phyloP scores from a whole-genome alignment of 2,888 invertebrate species.

The Aromia moschata region DNA sequence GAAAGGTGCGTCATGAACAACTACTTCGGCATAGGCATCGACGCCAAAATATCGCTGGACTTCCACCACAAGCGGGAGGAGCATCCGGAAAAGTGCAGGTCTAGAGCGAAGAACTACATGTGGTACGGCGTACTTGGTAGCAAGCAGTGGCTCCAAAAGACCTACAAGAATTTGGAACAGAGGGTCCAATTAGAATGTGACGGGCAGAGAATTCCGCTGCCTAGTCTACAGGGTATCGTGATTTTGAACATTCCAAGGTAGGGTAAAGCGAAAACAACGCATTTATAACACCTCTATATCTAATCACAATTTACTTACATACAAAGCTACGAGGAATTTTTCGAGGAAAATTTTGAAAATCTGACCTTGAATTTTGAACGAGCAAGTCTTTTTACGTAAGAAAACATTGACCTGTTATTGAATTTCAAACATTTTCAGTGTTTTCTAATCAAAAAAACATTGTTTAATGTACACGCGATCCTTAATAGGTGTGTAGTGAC shows the following conservation, averaged over 20 bases:
- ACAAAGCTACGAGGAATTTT: too few relatives aligned
- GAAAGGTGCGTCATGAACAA: constrained; percentile 99
- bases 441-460: too few relatives aligned
- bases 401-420: too few relatives aligned
- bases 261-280: too few relatives aligned
- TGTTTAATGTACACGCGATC: too few relatives aligned
- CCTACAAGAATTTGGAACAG: constrained; percentile 95
- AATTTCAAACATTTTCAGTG: too few relatives aligned
- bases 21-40: constrained; percentile 97
- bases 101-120: constrained; percentile 94
- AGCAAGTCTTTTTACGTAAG: too few relatives aligned
- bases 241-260: constrained; percentile 95
- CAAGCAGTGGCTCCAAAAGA: constrained; percentile 85
- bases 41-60: constrained; percentile 96
- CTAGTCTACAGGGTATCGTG: constrained; percentile 95
- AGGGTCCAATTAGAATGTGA: constrained; percentile 95
- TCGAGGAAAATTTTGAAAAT: too few relatives aligned
- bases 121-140: constrained; percentile 89
- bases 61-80: constrained; percentile 97
- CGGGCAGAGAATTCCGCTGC: constrained; percentile 93
- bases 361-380: too few relatives aligned
- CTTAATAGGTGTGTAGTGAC: too few relatives aligned
- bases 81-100: constrained; percentile 95
- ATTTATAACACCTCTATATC: too few relatives aligned
- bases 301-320: too few relatives aligned